Evolutionary conservation across 2,888 invertebrate genomes (phyloP).

Genomic region (Meloe dianella): DNA sequence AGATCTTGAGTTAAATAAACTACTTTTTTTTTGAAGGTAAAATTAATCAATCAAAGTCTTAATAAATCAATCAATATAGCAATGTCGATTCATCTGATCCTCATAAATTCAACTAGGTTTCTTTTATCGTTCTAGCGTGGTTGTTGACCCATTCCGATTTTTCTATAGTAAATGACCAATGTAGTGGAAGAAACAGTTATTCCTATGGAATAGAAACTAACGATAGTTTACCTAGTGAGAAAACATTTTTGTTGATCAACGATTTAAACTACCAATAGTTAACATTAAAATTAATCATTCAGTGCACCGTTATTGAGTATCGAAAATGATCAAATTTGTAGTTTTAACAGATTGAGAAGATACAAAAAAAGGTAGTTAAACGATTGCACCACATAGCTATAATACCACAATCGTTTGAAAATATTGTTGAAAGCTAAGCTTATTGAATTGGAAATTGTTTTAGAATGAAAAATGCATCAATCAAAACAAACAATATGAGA

Average conservation of each 20-base stretch:
- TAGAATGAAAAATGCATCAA: constrained; percentile 8
- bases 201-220: not conserved
- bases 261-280: not conserved
- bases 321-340: constrained; percentile 1
- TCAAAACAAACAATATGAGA: constrained; percentile 8
- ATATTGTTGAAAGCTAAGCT: constrained; percentile 1
- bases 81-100: constrained; percentile 50
- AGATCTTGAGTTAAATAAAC: constrained; percentile 32
- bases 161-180: not conserved
- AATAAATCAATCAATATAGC: constrained; percentile 56
- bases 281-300: constrained; percentile 3
- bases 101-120: constrained; percentile 52
- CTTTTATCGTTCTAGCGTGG: constrained; percentile 36
- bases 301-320: not conserved
- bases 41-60: constrained; percentile 56
- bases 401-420: not conserved
- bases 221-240: not conserved
- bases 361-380: not conserved
- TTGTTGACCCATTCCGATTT: constrained; percentile 3
- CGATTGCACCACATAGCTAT: not conserved
- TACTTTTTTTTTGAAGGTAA: constrained; percentile 44
- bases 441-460: constrained; percentile 9
- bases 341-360: constrained; percentile 2
- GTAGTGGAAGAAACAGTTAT: constrained; percentile 7
- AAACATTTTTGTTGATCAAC: not conserved